These are phyloP conservation scores for Hycleus cichorii DNA, from an alignment of 1,140 invertebrate genomes.

Conservation along the genomic window DNA sequence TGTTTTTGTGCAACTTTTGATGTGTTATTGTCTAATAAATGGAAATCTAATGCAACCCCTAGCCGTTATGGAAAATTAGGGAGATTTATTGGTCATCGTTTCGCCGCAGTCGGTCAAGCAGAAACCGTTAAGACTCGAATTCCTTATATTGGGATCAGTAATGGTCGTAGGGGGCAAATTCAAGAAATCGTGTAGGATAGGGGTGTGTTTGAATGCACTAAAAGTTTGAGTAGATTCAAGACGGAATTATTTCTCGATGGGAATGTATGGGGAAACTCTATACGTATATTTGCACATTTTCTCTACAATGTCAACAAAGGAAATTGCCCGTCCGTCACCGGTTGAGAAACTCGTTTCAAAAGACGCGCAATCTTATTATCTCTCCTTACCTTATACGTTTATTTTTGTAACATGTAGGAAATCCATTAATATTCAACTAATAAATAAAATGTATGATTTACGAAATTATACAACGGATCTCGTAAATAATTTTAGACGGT, in stretches of 20 bases:
- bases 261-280: constrained; percentile 9
- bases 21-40: constrained; percentile 9
- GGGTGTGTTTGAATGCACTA: constrained; percentile 1
- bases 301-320: constrained; percentile 9
- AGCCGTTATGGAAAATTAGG: constrained; percentile 27
- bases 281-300: constrained; percentile 14
- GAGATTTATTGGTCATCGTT: constrained; percentile 24
- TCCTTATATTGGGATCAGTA: constrained; percentile 11
- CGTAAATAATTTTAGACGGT: constrained; percentile 14
- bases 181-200: constrained; percentile 9
- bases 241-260: constrained; percentile 13
- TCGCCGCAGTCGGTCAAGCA: constrained; percentile 22
- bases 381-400: too few relatives aligned
- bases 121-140: constrained; percentile 22
- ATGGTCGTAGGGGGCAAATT: constrained; percentile 1
- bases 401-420: too few relatives aligned
- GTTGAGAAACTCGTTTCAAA: too few relatives aligned
- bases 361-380: too few relatives aligned
- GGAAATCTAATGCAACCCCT: constrained; percentile 21
- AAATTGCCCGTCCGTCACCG: neutral
- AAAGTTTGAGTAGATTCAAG: constrained; percentile 9
- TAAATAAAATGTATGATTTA: too few relatives aligned
- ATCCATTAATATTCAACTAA: too few relatives aligned
- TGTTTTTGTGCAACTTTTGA: too few relatives aligned
- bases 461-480: neutral